Conservation (phyloP, 1,140 invertebrate species). For the Camponotus pennsylvanicus region DNA sequence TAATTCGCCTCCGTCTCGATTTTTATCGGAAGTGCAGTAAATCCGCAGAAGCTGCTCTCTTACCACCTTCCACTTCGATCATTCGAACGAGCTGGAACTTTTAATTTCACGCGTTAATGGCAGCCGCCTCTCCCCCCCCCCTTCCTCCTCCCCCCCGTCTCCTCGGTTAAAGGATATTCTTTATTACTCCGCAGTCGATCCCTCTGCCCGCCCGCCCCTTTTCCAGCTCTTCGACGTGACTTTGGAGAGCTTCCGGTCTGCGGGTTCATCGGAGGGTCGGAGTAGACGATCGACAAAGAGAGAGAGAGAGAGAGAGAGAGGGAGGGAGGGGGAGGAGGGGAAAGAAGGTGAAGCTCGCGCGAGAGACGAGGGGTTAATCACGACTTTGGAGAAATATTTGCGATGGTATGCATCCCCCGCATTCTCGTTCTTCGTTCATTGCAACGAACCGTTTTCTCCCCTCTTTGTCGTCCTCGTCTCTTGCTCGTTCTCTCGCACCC, state of each 20-base stretch:
- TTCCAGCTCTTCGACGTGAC: conserved; percentile 25
- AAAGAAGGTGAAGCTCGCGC: conserved; percentile 1
- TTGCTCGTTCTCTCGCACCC: background rate
- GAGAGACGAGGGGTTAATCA: conserved; percentile 69
- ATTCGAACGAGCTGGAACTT: conserved; percentile 66
- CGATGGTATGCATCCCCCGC: conserved; percentile 58
- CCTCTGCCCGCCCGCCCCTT: background rate
- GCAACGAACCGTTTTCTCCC: background rate
- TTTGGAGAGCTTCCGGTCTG: conserved; percentile 41
- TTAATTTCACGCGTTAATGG: conserved; percentile 73
- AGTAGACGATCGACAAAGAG: background rate
- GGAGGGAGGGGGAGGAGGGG: background rate
- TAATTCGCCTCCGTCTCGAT: conserved; percentile 51
- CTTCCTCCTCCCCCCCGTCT: too few species aligned
- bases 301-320: too few species aligned
- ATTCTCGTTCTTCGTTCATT: conserved; percentile 10
- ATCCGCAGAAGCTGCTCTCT: conserved; percentile 1
- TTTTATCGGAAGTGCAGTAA: conserved; percentile 53
- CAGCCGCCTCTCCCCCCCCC: background rate
- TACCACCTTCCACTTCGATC: background rate
- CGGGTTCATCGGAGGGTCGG: conserved; percentile 9
- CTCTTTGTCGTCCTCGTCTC: too few species aligned
- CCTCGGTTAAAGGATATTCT: conserved; percentile 61
- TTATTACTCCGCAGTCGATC: conserved; percentile 43
- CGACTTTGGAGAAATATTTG: conserved; percentile 63